Base-by-base conservation (phyloP, 2,113 vertebrate species). In the Macrotus californicus region DNA sequence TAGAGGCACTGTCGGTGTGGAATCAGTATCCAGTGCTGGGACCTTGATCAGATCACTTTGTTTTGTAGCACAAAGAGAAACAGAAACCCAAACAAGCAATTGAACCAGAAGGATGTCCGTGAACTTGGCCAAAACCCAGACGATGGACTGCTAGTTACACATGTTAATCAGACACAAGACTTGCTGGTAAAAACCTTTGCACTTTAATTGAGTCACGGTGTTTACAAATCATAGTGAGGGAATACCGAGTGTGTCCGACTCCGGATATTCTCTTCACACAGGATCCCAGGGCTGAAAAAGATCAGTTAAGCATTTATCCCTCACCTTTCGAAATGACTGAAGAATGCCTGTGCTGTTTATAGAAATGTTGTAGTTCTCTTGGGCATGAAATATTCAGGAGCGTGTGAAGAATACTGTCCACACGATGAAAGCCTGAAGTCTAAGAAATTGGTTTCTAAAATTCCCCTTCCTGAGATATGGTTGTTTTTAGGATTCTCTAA, bases 101-200 rank as follows among this genome's bases (percentile, higher is more conserved):
- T 19, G 50, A 69, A 12, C 3, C 46, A 46, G 95, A 94, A 97
- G 19, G 89, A 89, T 36, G 64, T 93, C 85, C 34, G 43, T 21
- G 0, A 66, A 31, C 54, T 10, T 21, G 52, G 48, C 43, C 48
- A 39, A 43, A 88, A 92, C 90, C 18, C 93, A 87, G 97, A 98
- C 56, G 41, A 88, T 36, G 98, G 93, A 29, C 96, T 98, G 31
- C 94, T 98, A 80, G 96, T 98, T 80, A 96, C 96, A 4, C 90
- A 88, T 0, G 14, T 97, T 86, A 98, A 98, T 95, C 97, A 98
- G 95, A 97, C 97, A 19, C 96, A 94, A 41, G 97, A 98, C 95
- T 87, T 98, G 39, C 89, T 98, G 98, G 98, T 98, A 98, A 97
- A 81, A 64, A 84, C 39, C 15, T 18, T 1, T 24, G 29, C 5